These are phyloP conservation scores for Pterois miles DNA, from an alignment of 2,797 vertebrate species.

Conservation along the genomic window DNA sequence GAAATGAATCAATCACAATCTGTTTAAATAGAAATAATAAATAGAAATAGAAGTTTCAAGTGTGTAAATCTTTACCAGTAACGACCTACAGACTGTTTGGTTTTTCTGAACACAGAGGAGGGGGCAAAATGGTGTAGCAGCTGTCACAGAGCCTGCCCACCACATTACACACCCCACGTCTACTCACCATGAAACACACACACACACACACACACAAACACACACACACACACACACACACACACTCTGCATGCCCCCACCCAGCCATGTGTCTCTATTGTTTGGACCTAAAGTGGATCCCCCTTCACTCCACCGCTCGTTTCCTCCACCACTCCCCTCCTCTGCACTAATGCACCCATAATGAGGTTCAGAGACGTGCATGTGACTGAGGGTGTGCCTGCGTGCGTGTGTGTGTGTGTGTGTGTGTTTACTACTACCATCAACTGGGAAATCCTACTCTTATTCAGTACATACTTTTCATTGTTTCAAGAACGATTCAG, in stretches of 20 bases:
- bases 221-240: constrained; percentile 10
- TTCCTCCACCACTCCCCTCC: constrained; percentile 17
- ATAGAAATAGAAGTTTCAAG: neutral
- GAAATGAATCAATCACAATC: neutral
- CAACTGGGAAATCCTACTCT: neutral
- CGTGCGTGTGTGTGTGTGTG: neutral
- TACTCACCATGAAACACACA: constrained; percentile 4
- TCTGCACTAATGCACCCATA: constrained; percentile 50
- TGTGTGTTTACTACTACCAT: neutral
- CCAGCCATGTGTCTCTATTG: constrained; percentile 80
- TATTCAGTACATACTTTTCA: neutral
- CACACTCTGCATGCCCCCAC: constrained; percentile 51
- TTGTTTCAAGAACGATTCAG: neutral
- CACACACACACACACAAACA: constrained; percentile 18
- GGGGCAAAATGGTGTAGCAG: constrained; percentile 64
- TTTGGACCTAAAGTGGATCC: constrained; percentile 62
- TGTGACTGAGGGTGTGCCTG: constrained; percentile 16
- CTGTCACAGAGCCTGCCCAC: constrained; percentile 63
- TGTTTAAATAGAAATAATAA: neutral
- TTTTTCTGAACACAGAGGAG: constrained; percentile 42
- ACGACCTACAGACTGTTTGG: constrained; percentile 23
- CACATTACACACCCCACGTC: constrained; percentile 61
- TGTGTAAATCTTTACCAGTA: neutral
- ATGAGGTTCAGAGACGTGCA: constrained; percentile 32
- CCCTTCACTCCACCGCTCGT: constrained; percentile 29